Evolutionary conservation across 2,113 vertebrate genomes (phyloP).

Genomic region (Thamnaconus septentrionalis): DNA sequence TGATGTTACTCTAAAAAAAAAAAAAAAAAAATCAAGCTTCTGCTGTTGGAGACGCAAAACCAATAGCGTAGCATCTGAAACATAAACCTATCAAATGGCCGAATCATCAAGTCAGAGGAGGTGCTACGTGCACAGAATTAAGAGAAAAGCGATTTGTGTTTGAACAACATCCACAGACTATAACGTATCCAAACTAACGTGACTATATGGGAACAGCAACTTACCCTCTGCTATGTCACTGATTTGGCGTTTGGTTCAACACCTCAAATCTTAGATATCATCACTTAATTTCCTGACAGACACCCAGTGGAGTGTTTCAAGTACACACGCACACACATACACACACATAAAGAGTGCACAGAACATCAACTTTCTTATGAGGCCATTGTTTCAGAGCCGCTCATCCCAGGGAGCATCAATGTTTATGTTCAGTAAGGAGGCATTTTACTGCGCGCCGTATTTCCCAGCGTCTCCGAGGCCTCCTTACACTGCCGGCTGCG

Average conservation of each 20-base stretch:
- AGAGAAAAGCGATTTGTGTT: too few relatives aligned
- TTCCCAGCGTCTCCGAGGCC: slow-evolving; percentile 43
- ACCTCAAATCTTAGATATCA: background rate
- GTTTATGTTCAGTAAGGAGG: slow-evolving; percentile 53
- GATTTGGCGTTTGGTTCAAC: background rate
- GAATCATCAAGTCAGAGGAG: too few relatives aligned
- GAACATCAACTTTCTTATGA: slow-evolving; percentile 47
- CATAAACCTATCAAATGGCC: too few relatives aligned
- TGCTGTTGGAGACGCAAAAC: too few relatives aligned
- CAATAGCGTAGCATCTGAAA: too few relatives aligned
- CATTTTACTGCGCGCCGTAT: slow-evolving; percentile 55
- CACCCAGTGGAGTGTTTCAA: background rate
- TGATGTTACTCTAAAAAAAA: too few relatives aligned
- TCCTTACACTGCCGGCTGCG: slow-evolving; percentile 41
- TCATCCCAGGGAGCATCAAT: slow-evolving; percentile 40
- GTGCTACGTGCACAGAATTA: too few relatives aligned
- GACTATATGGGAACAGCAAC: too few relatives aligned
- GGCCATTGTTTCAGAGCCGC: slow-evolving; percentile 55
- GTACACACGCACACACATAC: background rate
- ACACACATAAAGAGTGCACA: slow-evolving; percentile 12
- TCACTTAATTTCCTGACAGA: background rate
- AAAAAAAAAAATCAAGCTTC: too few relatives aligned
- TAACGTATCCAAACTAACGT: too few relatives aligned
- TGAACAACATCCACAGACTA: too few relatives aligned
- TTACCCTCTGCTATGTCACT: too few relatives aligned